Percentiles rank a stretch among this genome's conserved stretches.
Conservation (phyloP, 2,888 invertebrate species). For the Thalpophila matura region DNA sequence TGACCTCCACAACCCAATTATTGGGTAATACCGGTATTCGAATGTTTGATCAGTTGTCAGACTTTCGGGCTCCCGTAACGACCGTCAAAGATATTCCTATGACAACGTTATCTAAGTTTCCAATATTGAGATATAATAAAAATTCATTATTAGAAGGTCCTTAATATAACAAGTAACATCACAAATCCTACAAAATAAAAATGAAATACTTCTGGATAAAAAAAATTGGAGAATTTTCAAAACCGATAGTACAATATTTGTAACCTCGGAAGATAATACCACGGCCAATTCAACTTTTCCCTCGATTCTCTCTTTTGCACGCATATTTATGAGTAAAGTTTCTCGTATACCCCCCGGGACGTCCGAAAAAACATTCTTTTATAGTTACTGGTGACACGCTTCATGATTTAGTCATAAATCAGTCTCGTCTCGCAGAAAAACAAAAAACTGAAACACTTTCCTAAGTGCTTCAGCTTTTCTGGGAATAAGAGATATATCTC, state of each 20-base stretch:
- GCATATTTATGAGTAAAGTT: constrained; percentile 46
- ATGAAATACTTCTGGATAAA: too few species aligned
- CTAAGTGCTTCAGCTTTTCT: constrained; percentile 19
- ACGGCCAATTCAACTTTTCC: constrained; percentile 12
- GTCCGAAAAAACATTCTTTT: constrained; percentile 27
- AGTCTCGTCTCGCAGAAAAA: constrained; percentile 23
- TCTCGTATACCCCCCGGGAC: constrained; percentile 6
- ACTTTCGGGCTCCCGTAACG: too few species aligned
- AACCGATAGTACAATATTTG: neutral
- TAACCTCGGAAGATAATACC: neutral
- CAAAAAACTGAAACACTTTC: constrained; percentile 14
- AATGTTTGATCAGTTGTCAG: too few species aligned
- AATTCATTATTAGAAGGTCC: too few species aligned
- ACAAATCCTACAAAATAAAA: too few species aligned
- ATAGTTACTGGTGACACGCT: constrained; percentile 37
- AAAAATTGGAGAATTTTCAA: neutral
- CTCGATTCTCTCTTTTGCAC: constrained; percentile 6
- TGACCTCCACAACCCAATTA: too few species aligned
- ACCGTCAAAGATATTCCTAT: too few species aligned
- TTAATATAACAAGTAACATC: too few species aligned
- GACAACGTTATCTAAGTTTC: too few species aligned
- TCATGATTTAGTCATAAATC: constrained; percentile 39
- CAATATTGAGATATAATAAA: too few species aligned
- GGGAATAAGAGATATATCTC: constrained; percentile 8
- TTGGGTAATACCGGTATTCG: too few species aligned